Evolutionary conservation across 2,113 vertebrate species (phyloP).

Genomic region (Rhombomys opimus): DNA sequence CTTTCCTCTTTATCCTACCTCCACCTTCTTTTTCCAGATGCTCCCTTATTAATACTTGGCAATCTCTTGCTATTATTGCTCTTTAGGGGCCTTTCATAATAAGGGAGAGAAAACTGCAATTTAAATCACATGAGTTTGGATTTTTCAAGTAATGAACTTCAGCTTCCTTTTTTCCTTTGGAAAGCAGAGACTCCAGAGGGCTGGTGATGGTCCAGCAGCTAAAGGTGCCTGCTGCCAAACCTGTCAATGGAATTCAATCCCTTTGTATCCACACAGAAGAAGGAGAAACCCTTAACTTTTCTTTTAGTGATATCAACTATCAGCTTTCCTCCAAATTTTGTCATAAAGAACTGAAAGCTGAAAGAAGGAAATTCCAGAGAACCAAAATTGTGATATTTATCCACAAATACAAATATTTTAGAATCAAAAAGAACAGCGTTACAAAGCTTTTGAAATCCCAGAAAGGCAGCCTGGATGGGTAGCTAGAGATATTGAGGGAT

Average conservation of each 20-base stretch:
- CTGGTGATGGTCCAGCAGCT: background rate
- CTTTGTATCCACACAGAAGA: background rate
- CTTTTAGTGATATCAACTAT: background rate
- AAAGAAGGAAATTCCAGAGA: background rate
- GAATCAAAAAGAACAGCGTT: background rate
- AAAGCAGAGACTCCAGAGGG: background rate
- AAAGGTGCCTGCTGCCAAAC: background rate
- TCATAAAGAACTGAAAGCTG: conserved; percentile 1
- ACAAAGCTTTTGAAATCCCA: background rate
- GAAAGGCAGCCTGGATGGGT: background rate
- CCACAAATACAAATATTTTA: background rate
- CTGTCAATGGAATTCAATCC: background rate
- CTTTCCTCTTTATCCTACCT: background rate
- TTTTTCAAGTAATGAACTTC: conserved; percentile 64
- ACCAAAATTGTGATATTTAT: background rate
- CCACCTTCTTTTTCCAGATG: conserved; percentile 41
- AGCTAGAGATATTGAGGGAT: background rate
- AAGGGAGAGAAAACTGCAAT: conserved; percentile 30
- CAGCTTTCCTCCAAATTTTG: conserved; percentile 25
- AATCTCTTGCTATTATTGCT: conserved; percentile 34
- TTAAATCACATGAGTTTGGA: conserved; percentile 47
- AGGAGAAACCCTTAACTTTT: background rate
- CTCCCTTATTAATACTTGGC: background rate
- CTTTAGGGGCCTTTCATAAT: conserved; percentile 39
- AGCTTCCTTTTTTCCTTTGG: conserved; percentile 29